Evolutionary conservation across 1,140 invertebrate genomes (phyloP).

Genomic region (Dreissena polymorpha): DNA sequence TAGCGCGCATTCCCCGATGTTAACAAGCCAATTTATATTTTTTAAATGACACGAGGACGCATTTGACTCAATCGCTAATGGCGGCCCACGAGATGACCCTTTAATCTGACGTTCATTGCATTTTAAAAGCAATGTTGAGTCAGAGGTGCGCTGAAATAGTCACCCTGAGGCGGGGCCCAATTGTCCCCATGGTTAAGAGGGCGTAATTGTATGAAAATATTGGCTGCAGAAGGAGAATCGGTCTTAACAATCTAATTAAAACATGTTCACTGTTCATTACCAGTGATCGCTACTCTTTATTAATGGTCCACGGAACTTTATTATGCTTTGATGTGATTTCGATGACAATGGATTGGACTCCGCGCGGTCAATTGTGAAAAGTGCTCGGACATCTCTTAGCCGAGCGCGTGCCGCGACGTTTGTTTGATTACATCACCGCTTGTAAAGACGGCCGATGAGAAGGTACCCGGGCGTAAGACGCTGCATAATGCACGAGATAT

Average conservation of each 20-base stretch:
- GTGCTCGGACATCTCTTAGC: conserved; percentile 39
- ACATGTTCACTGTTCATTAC: conserved; percentile 58
- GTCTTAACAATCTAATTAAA: conserved; percentile 57
- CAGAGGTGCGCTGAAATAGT: conserved; percentile 24
- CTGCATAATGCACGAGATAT: conserved; percentile 50
- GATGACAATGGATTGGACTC: conserved; percentile 55
- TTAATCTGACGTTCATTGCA: conserved; percentile 50
- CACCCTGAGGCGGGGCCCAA: conserved; percentile 17
- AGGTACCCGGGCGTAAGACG: conserved; percentile 39
- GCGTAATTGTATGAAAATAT: conserved; percentile 55
- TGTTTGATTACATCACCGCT: conserved; percentile 47
- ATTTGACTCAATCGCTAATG: conserved; percentile 56
- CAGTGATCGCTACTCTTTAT: conserved; percentile 50
- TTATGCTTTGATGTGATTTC: conserved; percentile 54
- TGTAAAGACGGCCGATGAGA: conserved; percentile 45
- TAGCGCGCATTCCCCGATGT: conserved; percentile 50
- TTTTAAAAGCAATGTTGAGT: conserved; percentile 41
- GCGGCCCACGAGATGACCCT: conserved; percentile 46
- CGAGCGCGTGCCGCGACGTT: conserved; percentile 56
- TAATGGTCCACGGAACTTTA: conserved; percentile 53
- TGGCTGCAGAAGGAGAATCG: conserved; percentile 40
- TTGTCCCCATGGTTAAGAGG: conserved; percentile 35
- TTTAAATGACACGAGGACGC: conserved; percentile 39
- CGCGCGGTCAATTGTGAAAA: conserved; percentile 40
- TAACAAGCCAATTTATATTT: conserved; percentile 59